Conservation (phyloP, 2,888 invertebrate genomes). For the Macrostomum cliftonense region DNA sequence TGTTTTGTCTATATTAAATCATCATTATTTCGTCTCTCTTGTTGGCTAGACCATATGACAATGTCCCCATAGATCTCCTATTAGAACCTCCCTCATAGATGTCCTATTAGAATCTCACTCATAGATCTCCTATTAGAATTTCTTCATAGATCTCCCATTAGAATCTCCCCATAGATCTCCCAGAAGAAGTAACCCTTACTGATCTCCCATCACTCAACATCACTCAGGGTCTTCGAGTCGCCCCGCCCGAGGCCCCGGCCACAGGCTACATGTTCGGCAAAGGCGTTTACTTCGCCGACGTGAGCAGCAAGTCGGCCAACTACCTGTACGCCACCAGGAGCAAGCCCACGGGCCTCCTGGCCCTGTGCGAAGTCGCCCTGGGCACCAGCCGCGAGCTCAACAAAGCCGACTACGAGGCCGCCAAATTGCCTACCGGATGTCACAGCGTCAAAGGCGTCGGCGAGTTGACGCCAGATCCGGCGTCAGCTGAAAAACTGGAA, state of each 20-base stretch:
- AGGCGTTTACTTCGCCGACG: conserved; percentile 43
- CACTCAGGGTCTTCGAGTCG: conserved; percentile 40
- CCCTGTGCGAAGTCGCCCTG: conserved; percentile 38
- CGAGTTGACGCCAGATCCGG: conserved; percentile 29
- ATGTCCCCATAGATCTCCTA: too few species aligned
- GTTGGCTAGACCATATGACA: too few species aligned
- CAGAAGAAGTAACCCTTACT: too few species aligned
- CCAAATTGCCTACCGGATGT: conserved; percentile 34
- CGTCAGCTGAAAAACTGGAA: conserved; percentile 5
- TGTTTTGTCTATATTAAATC: too few species aligned
- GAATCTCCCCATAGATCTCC: too few species aligned
- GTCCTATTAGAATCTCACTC: too few species aligned
- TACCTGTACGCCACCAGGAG: conserved; percentile 38
- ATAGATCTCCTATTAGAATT: too few species aligned
- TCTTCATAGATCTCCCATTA: too few species aligned
- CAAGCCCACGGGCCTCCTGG: conserved; percentile 34
- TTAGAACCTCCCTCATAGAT: too few species aligned
- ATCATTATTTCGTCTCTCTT: too few species aligned
- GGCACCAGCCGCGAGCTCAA: conserved; percentile 33
- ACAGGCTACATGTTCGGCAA: conserved; percentile 43
- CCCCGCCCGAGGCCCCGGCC: conserved; percentile 42
- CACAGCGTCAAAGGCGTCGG: conserved; percentile 39
- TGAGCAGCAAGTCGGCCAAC: conserved; percentile 42
- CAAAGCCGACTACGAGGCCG: conserved; percentile 34
- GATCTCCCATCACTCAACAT: too few species aligned